Percentiles rank a stretch among this genome's conserved stretches.
phyloP scores from a whole-genome alignment of 2,797 vertebrate species.

The Echiichthys vipera region DNA sequence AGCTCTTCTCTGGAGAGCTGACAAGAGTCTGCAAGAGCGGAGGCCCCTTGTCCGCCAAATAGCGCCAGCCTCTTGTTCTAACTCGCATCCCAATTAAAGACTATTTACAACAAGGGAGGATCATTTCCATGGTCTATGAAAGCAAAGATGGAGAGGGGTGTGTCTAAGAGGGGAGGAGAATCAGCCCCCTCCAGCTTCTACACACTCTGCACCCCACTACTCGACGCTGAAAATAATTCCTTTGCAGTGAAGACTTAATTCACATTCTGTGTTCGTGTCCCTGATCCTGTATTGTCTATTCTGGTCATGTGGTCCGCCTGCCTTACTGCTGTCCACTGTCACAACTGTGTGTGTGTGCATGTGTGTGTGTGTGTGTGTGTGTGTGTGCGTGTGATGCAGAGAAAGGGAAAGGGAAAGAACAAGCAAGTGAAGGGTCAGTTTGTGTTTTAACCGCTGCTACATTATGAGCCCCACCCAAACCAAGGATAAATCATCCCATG shows the following conservation, averaged over 20 bases:
- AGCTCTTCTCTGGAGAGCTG: conserved; percentile 62
- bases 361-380: conserved; percentile 43
- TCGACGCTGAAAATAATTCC: conserved; percentile 72
- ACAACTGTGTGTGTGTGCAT: conserved; percentile 66
- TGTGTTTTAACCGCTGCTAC: conserved; percentile 48
- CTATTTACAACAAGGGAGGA: conserved; percentile 65
- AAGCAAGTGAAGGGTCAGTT: conserved; percentile 48
- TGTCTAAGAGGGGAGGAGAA: conserved; percentile 50
- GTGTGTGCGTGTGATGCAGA: conserved; percentile 46
- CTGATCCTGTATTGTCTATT: conserved; percentile 77
- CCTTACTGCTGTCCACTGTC: conserved; percentile 70
- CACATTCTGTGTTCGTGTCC: conserved; percentile 76
- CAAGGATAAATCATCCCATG: conserved; percentile 49
- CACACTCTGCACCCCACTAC: conserved; percentile 48
- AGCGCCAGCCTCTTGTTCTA: conserved; percentile 56
- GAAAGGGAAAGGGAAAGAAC: conserved; percentile 22
- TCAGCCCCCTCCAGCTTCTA: conserved; percentile 9
- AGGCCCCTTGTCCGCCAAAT: conserved; percentile 52
- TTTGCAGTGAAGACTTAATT: conserved; percentile 79
- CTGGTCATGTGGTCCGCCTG: conserved; percentile 71
- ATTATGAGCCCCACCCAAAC: conserved; percentile 42
- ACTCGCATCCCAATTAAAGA: conserved; percentile 63
- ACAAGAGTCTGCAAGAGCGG: conserved; percentile 59
- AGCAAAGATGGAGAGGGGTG: conserved; percentile 36
- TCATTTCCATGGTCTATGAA: conserved; percentile 52